Conservation (phyloP, 2,888 invertebrate species). For the Dimorphilus gyrociliatus region DNA sequence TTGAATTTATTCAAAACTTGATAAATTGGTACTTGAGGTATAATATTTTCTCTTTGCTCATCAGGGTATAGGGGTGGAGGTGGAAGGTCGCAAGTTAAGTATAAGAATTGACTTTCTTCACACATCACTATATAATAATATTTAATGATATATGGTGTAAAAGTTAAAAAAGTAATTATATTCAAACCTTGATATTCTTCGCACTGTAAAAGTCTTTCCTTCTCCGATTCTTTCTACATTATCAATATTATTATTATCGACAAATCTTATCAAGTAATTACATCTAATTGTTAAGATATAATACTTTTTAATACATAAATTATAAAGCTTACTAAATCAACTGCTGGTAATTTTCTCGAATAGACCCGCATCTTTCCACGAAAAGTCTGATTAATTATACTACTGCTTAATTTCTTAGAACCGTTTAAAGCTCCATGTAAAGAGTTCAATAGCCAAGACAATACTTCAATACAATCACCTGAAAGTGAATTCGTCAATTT, state of each 20-base stretch:
- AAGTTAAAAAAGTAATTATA: neutral
- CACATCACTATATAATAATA: constrained; percentile 36
- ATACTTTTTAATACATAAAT: no score
- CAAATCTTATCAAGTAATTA: no score
- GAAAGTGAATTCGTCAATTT: constrained; percentile 12
- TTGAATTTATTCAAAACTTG: constrained; percentile 89
- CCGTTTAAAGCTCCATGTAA: constrained; percentile 75
- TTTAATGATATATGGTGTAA: neutral
- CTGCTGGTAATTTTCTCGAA: constrained; percentile 67
- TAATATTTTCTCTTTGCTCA: constrained; percentile 92
- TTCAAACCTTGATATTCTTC: constrained; percentile 56
- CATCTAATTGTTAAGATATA: neutral
- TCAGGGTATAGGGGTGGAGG: constrained; percentile 89
- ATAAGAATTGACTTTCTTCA: constrained; percentile 82
- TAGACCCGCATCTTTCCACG: constrained; percentile 45
- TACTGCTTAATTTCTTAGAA: constrained; percentile 55
- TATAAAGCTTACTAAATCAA: constrained; percentile 52
- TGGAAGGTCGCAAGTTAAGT: constrained; percentile 90
- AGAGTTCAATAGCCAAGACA: constrained; percentile 95
- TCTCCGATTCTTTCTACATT: constrained; percentile 71
- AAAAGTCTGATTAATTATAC: constrained; percentile 86
- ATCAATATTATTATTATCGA: no score
- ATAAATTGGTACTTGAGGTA: constrained; percentile 90
- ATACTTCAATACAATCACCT: constrained; percentile 92
- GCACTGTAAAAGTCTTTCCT: constrained; percentile 56